phyloP scores from a whole-genome alignment of 1,140 invertebrate genomes.

The Chrysopa pallens region DNA sequence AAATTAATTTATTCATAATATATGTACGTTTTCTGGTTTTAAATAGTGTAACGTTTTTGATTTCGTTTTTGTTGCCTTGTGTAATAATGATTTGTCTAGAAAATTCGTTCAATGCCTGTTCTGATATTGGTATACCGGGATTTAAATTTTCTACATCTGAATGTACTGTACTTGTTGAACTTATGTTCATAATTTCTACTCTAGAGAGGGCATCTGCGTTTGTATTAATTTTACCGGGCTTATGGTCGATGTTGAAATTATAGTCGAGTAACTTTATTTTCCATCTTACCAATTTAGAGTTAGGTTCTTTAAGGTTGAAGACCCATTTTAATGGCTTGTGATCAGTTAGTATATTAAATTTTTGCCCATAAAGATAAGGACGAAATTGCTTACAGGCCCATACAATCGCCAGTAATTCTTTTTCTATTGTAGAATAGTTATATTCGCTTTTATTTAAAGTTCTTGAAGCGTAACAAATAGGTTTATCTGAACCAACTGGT shows the following conservation, averaged over 20 bases:
- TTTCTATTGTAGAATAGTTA: constrained; percentile 1
- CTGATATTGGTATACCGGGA: not conserved
- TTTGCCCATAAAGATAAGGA: constrained; percentile 15
- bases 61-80: not conserved
- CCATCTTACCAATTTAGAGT: constrained; percentile 27
- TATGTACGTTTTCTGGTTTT: not conserved
- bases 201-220: constrained; percentile 18
- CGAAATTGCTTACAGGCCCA: constrained; percentile 18
- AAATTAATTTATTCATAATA: not conserved
- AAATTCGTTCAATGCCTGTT: not conserved
- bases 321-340: constrained; percentile 17
- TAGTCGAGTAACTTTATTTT: constrained; percentile 22
- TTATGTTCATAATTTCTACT: constrained; percentile 12
- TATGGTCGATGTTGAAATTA: constrained; percentile 17
- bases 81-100: not conserved
- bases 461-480: constrained; percentile 1
- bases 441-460: not conserved
- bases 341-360: constrained; percentile 17
- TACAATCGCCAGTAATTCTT: constrained; percentile 16
- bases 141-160: constrained; percentile 1
- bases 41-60: too few species aligned
- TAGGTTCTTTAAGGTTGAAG: constrained; percentile 19
- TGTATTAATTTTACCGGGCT: constrained; percentile 14
- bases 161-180: not conserved
- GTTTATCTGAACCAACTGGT: constrained; percentile 2